Evolutionary conservation across 2,797 vertebrate species (phyloP), one percentile per base, ranked within the genome.

Genomic region (Alectoris magna): DNA sequence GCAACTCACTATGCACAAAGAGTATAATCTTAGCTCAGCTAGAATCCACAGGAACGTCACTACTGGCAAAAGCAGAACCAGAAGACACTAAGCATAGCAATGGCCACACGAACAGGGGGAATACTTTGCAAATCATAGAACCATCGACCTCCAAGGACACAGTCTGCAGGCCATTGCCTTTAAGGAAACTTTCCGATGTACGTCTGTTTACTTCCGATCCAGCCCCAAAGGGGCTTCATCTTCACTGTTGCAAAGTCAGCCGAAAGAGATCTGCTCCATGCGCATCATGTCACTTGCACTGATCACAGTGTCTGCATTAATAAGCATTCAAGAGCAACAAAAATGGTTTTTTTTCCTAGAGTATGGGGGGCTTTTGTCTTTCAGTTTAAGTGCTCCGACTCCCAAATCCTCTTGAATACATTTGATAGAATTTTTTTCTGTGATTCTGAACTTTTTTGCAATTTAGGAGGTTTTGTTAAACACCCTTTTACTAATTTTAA

Each of bases 31-130:
- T 2, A 71, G 38, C 38, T 67, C 15, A 44, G 22, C 16, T 69
- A 68, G 89, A 83, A 80, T 36, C 46, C 38, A n/a, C 12, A 4
- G 36, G 62, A 77, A 38, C 43, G 18, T 69, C 59, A 3, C 14
- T 81, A 1, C 13, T 72, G 62, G 16, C 34, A 49, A 68, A 81
- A 79, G 11, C 6, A 67, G 41, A 62, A 27, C 3, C 14, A 73
- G 31, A 70, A 73, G 36, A 46, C 6, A 9, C 6, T 3, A 16
- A 21, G n/a, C 63, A 14, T 2, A 1, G n/a, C 29, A 77, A 74
- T 41, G 29, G 23, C 39, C 68, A 48, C 0, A 0, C 2, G 51
- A 63, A 44, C 34, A 48, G 41, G 18, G 44, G 64, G 77, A 68
- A 68, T 3, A 17, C 16, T 16, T 58, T 36, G n/a, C 39, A 76